These are phyloP conservation scores for Pediacus dermestoides DNA, from an alignment of 2,888 invertebrate species.

Conservation along the genomic window DNA sequence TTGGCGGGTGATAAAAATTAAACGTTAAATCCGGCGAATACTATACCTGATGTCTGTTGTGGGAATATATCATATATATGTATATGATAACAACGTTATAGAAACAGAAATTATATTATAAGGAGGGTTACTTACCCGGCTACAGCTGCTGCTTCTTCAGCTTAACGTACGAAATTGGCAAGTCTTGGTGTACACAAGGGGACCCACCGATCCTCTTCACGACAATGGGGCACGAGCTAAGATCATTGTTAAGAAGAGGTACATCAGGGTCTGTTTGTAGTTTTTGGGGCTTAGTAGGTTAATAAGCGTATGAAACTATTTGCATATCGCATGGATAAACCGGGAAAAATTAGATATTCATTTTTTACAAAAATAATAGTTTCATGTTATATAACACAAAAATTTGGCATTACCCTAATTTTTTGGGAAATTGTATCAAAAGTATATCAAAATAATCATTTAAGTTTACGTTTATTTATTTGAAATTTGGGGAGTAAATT, in stretches of 20 bases:
- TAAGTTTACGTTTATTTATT: too few species aligned
- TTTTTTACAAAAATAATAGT: too few species aligned
- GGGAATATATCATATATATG: conserved; percentile 31
- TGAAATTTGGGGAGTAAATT: too few species aligned
- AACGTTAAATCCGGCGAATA: conserved; percentile 33
- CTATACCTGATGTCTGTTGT: conserved; percentile 41
- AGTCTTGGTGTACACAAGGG: conserved; percentile 21
- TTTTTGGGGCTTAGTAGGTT: too few species aligned
- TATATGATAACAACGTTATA: conserved; percentile 16
- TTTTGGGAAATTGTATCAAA: too few species aligned
- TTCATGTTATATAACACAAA: too few species aligned
- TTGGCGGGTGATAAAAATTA: conserved; percentile 41
- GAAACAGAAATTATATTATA: conserved; percentile 24
- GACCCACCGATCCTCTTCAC: conserved; percentile 14
- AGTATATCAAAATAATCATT: too few species aligned
- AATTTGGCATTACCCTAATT: too few species aligned
- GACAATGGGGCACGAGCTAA: conserved; percentile 33
- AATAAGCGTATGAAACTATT: too few species aligned
- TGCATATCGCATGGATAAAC: too few species aligned
- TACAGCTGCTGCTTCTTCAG: conserved; percentile 17
- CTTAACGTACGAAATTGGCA: conserved; percentile 26
- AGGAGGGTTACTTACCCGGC: conserved; percentile 19
- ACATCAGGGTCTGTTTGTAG: neutral
- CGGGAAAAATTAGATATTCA: too few species aligned
- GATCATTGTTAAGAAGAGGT: conserved; percentile 15